phyloP scores from a whole-genome alignment of 2,113 vertebrate species.

The Dasyurus viverrinus region DNA sequence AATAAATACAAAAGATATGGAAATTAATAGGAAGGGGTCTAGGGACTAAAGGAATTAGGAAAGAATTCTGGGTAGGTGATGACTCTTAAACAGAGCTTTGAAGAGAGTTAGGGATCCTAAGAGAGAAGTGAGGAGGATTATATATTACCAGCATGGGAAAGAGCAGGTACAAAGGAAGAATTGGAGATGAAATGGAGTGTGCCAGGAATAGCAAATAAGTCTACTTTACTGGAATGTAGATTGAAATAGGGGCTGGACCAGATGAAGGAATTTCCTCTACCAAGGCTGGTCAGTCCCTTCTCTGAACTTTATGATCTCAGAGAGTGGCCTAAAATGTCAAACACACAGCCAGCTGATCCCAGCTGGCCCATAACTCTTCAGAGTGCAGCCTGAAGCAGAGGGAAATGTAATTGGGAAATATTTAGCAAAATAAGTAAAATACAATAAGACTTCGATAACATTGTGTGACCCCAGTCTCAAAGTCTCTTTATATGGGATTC shows the following conservation, averaged over 20 bases:
- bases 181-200: neutral
- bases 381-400: neutral
- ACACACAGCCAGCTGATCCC: neutral
- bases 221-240: neutral
- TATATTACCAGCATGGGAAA: neutral
- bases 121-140: neutral
- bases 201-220: neutral
- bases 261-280: neutral
- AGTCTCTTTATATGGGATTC: neutral
- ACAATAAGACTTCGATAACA: neutral
- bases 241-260: neutral
- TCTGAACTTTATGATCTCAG: neutral
- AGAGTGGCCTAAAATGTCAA: neutral
- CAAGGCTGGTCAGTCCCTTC: neutral
- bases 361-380: neutral
- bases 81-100: neutral
- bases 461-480: neutral
- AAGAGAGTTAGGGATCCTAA: neutral
- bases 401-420: neutral
- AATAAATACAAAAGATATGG: neutral
- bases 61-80: neutral
- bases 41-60: neutral
- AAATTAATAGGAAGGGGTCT: neutral
- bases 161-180: neutral
- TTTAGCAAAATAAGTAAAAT: neutral